A percentile compares a stretch with the other conserved stretches of the same genome.
phyloP scores from a whole-genome alignment of 2,888 invertebrate genomes.

The Hermodice carunculata region DNA sequence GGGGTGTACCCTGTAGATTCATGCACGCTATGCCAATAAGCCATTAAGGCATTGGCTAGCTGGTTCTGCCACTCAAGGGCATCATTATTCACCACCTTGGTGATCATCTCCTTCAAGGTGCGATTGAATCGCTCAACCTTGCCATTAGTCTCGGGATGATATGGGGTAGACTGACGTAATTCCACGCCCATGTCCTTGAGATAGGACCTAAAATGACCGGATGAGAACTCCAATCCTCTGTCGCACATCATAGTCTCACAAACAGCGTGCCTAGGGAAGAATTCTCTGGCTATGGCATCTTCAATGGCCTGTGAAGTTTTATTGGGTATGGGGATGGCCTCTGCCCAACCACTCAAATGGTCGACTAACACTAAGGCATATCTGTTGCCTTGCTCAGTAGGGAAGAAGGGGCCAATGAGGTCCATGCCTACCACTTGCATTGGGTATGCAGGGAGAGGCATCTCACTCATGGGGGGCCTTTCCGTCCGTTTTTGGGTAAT shows the following conservation, averaged over 20 bases:
- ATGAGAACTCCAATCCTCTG: not conserved
- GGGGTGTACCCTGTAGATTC: no score
- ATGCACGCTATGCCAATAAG: no score
- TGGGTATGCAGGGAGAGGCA: constrained; percentile 6
- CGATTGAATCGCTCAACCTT: not conserved
- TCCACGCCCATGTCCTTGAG: not conserved
- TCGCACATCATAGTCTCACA: constrained; percentile 4
- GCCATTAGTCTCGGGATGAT: constrained; percentile 14
- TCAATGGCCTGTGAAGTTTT: not conserved
- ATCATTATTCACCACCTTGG: no score
- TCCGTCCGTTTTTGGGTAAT: not conserved
- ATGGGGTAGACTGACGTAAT: not conserved
- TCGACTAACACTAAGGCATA: constrained; percentile 8
- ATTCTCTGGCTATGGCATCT: not conserved
- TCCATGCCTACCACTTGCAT: constrained; percentile 11
- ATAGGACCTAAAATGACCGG: not conserved
- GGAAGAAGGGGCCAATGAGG: constrained; percentile 9
- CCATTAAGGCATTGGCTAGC: no score
- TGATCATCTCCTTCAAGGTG: not conserved
- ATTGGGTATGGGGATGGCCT: constrained; percentile 7
- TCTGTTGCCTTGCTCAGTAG: not conserved
- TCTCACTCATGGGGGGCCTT: not conserved
- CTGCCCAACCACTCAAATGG: constrained; percentile 12
- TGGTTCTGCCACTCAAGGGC: no score
- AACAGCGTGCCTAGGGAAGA: constrained; percentile 1